phyloP scores from a whole-genome alignment of 2,113 vertebrate genomes.

The Pagrus major region DNA sequence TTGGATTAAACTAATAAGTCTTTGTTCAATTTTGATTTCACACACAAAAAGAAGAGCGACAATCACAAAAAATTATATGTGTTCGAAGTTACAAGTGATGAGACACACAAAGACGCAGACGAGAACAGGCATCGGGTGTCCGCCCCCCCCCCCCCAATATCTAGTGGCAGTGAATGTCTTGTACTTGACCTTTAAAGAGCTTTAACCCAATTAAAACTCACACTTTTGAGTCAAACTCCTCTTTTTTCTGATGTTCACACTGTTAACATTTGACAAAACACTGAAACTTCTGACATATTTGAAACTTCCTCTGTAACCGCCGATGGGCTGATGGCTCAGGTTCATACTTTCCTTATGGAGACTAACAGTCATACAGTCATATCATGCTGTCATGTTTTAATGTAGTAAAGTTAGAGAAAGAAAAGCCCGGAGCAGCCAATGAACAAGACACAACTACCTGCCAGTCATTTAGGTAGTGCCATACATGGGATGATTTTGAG shows the following conservation, averaged over 20 bases:
- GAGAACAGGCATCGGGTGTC: too few relatives aligned
- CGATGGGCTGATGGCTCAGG: neutral
- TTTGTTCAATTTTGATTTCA: too few relatives aligned
- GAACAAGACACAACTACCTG: neutral
- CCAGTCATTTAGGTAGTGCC: neutral
- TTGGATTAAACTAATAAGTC: too few relatives aligned
- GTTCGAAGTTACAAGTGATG: too few relatives aligned
- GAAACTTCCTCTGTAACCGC: neutral
- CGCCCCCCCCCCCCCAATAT: too few relatives aligned
- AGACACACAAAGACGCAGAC: too few relatives aligned
- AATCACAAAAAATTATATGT: too few relatives aligned
- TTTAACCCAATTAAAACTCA: constrained; percentile 15
- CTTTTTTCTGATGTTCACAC: neutral
- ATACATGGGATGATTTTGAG: neutral
- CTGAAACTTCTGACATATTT: neutral
- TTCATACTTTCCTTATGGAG: neutral
- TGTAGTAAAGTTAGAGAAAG: neutral
- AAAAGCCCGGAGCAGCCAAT: neutral
- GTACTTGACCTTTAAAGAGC: neutral
- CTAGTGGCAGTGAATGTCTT: too few relatives aligned
- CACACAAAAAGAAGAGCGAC: too few relatives aligned
- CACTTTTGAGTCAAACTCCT: neutral
- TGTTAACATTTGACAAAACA: neutral
- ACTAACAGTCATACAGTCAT: neutral
- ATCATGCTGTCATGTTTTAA: neutral